phyloP scores from a whole-genome alignment of 2,888 invertebrate species.

The Tricholauxania praeusta region DNA sequence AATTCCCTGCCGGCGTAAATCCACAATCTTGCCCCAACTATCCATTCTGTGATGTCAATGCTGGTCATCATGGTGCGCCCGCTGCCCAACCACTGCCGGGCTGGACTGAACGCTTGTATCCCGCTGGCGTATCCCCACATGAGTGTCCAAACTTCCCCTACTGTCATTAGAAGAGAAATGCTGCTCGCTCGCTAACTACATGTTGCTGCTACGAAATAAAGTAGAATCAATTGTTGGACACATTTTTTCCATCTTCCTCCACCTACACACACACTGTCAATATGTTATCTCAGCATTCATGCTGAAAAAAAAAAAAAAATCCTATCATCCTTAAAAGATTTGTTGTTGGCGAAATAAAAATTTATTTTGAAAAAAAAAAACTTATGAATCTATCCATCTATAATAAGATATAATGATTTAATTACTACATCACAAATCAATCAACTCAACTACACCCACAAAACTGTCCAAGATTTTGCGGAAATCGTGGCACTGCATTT shows the following conservation, averaged over 20 bases:
- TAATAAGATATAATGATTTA: too few relatives aligned
- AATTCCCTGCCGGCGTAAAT: slow-evolving; percentile 69
- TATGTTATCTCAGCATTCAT: slow-evolving; percentile 26
- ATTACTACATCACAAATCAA: too few relatives aligned
- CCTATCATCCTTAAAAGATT: slow-evolving; percentile 46
- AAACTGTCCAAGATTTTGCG: slow-evolving; percentile 36
- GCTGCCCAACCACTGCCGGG: slow-evolving; percentile 68
- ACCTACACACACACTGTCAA: slow-evolving; percentile 4
- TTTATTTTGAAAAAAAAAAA: slow-evolving; percentile 19
- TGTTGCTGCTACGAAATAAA: background rate
- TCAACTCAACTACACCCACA: slow-evolving; percentile 16
- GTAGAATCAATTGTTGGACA: background rate
- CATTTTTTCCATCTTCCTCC: background rate
- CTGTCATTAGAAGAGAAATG: slow-evolving; percentile 60
- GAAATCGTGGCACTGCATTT: slow-evolving; percentile 46
- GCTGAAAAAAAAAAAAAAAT: background rate
- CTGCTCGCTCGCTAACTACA: slow-evolving; percentile 18
- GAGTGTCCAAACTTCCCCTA: slow-evolving; percentile 69
- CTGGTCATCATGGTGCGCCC: slow-evolving; percentile 59
- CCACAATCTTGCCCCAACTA: slow-evolving; percentile 71
- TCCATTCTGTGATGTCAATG: slow-evolving; percentile 69
- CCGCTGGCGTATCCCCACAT: slow-evolving; percentile 68
- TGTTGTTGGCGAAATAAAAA: slow-evolving; percentile 60
- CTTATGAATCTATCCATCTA: too few relatives aligned
- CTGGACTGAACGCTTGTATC: slow-evolving; percentile 68